phyloP scores from a whole-genome alignment of 1,140 invertebrate genomes.

The Schlechtendalia chinensis region DNA sequence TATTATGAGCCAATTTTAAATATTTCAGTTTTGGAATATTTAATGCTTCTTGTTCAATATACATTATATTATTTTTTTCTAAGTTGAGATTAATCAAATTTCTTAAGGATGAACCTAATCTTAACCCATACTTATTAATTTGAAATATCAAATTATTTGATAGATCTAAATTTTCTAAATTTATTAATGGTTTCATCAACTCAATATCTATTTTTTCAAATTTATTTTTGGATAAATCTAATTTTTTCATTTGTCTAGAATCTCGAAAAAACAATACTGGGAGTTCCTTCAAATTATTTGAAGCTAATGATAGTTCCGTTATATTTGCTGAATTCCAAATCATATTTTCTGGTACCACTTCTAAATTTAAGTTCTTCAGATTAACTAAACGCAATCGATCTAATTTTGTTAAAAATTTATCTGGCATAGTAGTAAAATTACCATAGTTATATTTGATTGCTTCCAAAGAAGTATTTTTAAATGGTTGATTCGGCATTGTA shows the following conservation, averaged over 20 bases:
- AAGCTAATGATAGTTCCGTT: constrained; percentile 60
- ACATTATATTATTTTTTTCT: constrained; percentile 8
- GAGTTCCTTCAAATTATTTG: constrained; percentile 61
- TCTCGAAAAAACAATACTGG: constrained; percentile 62
- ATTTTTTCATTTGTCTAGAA: constrained; percentile 59
- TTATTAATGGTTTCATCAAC: constrained; percentile 59
- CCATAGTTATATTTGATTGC: constrained; percentile 59
- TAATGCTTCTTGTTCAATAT: constrained; percentile 18
- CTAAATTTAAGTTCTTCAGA: constrained; percentile 11
- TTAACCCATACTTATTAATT: constrained; percentile 6
- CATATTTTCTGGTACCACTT: constrained; percentile 61
- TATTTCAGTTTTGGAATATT: constrained; percentile 3
- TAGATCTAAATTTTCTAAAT: constrained; percentile 61
- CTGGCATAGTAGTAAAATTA: constrained; percentile 61
- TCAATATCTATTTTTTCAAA: constrained; percentile 60
- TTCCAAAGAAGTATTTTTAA: constrained; percentile 60
- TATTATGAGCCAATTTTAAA: constrained; percentile 41
- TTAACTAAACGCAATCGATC: not conserved
- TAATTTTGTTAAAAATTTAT: constrained; percentile 25
- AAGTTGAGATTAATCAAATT: constrained; percentile 13
- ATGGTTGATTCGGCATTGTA: constrained; percentile 31
- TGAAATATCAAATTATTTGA: constrained; percentile 57
- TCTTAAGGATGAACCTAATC: not conserved
- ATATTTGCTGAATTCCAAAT: constrained; percentile 61
- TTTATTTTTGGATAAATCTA: constrained; percentile 63